phyloP scores from a whole-genome alignment of 2,888 invertebrate species.

The Coenonympha glycerion region DNA sequence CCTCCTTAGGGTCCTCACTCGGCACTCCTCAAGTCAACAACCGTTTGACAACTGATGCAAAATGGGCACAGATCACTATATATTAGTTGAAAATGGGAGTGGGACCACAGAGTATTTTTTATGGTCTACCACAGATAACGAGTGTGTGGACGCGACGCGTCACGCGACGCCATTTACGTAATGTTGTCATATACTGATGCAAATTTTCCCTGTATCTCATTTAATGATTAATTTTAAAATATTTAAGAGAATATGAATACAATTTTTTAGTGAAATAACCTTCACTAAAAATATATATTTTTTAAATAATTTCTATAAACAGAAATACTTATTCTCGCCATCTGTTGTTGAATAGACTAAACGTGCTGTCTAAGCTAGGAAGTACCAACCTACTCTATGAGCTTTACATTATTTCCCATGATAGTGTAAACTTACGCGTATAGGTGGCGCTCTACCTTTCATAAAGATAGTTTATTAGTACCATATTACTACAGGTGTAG shows the following conservation, averaged over 20 bases:
- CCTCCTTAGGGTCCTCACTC: no score
- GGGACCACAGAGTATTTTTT: neutral
- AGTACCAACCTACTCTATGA: no score
- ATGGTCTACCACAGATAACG: neutral
- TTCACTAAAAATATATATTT: no score
- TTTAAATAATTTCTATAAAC: neutral
- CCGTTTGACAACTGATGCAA: constrained; percentile 64
- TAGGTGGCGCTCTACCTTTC: neutral
- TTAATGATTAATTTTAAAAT: no score
- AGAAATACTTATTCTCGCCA: neutral
- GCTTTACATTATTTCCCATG: no score
- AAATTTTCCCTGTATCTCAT: neutral
- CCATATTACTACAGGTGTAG: no score
- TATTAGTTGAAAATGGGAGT: no score
- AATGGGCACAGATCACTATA: no score
- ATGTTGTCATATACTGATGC: constrained; percentile 28
- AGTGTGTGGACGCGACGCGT: no score
- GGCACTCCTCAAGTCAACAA: constrained; percentile 52
- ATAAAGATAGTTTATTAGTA: neutral
- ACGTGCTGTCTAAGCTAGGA: no score
- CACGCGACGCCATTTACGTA: constrained; percentile 43
- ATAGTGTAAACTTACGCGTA: neutral
- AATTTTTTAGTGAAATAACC: no score
- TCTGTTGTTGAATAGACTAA: neutral
- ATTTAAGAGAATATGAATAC: neutral